Percentiles rank a stretch among this genome's conserved stretches.
phyloP scores from a whole-genome alignment of 1,140 invertebrate species.

The Zaprionus nigranus region DNA sequence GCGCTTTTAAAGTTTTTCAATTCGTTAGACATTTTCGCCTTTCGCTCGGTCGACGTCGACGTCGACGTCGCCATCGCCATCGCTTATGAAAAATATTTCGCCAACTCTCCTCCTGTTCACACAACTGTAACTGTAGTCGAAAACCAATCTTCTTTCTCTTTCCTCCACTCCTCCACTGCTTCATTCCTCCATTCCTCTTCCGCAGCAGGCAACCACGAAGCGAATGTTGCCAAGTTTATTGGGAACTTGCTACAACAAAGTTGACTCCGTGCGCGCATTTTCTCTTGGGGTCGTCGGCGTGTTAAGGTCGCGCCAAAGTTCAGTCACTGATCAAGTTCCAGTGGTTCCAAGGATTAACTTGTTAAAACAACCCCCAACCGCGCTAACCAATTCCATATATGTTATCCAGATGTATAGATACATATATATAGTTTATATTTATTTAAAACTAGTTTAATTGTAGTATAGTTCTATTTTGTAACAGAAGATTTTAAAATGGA shows the following conservation, averaged over 20 bases:
- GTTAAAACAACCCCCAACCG: background rate
- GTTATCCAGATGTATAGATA: too few relatives aligned
- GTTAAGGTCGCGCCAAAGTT: conserved; percentile 25
- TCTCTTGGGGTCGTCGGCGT: background rate
- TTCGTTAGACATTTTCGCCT: conserved; percentile 69
- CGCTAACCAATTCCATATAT: background rate
- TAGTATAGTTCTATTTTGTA: background rate
- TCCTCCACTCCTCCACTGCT: too few relatives aligned
- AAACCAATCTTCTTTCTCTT: background rate
- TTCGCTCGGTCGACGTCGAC: conserved; percentile 24
- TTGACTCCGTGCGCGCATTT: conserved; percentile 27
- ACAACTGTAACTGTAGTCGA: conserved; percentile 5
- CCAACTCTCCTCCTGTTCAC: conserved; percentile 8
- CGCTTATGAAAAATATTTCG: conserved; percentile 32
- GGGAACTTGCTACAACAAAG: conserved; percentile 38
- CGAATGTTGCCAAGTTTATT: conserved; percentile 42
- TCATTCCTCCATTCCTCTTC: background rate
- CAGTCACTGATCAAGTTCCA: conserved; percentile 37
- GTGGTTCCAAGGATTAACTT: conserved; percentile 37
- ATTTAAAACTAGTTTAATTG: too few relatives aligned
- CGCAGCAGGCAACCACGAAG: conserved; percentile 26
- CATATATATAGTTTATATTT: background rate
- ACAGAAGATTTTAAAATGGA: background rate
- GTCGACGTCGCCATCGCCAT: background rate
- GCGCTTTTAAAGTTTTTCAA: conserved; percentile 78